Evolutionary conservation across 2,113 vertebrate genomes (phyloP).

Genomic region (Ancistrus triradiatus): DNA sequence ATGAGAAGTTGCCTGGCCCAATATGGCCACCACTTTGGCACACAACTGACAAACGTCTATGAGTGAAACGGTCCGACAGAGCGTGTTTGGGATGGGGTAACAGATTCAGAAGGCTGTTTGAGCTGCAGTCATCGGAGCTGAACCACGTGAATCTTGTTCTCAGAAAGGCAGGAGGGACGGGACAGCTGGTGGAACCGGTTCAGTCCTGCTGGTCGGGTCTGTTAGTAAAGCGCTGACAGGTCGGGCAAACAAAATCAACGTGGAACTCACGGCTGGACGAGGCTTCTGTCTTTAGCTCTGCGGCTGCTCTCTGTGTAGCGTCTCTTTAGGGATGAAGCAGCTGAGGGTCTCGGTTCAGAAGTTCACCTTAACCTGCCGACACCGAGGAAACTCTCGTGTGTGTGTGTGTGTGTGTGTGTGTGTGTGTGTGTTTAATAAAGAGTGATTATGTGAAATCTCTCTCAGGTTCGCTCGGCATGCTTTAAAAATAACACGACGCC

Average conservation of each 20-base stretch:
- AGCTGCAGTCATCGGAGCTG: no score
- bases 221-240: conserved; percentile 35
- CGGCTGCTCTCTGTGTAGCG: not conserved
- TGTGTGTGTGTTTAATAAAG: conserved; percentile 25
- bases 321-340: conserved; percentile 6
- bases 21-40: no score
- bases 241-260: conserved; percentile 26
- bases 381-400: conserved; percentile 4
- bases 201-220: not conserved
- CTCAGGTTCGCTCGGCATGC: conserved; percentile 20
- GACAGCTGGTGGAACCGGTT: not conserved
- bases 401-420: conserved; percentile 27
- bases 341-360: conserved; percentile 23
- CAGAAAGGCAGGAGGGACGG: not conserved
- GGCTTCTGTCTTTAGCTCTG: no score
- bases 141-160: no score
- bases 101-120: no score
- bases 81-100: no score
- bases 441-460: conserved; percentile 16
- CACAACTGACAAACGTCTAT: no score
- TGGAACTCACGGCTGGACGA: conserved; percentile 10
- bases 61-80: no score
- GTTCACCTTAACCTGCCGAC: not conserved
- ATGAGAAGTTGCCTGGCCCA: no score
- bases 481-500: conserved; percentile 30